phyloP scores from a whole-genome alignment of 2,888 invertebrate genomes.

The Latheticus oryzae region DNA sequence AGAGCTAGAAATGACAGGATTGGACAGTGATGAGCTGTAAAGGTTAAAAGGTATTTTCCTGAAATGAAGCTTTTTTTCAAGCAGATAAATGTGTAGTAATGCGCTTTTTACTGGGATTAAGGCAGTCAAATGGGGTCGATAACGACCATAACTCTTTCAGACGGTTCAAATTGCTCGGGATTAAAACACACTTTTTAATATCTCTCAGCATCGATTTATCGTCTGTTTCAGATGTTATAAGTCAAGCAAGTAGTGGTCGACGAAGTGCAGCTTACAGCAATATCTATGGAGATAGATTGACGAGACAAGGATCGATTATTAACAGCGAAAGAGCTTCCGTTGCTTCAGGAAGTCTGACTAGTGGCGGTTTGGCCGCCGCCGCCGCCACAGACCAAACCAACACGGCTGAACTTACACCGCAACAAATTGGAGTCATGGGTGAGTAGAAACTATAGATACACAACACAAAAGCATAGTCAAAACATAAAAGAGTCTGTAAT shows the following conservation, averaged over 20 bases:
- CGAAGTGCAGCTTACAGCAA: slow-evolving; percentile 69
- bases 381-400: slow-evolving; percentile 53
- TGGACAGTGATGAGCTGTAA: slow-evolving; percentile 3
- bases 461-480: too few relatives aligned
- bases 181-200: slow-evolving; percentile 30
- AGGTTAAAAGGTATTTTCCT: too few relatives aligned
- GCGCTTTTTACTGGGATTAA: too few relatives aligned
- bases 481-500: too few relatives aligned
- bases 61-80: too few relatives aligned
- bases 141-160: slow-evolving; percentile 24
- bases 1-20: neutral
- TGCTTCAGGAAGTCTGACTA: slow-evolving; percentile 75
- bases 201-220: too few relatives aligned
- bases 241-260: slow-evolving; percentile 74
- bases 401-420: slow-evolving; percentile 80
- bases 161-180: slow-evolving; percentile 24
- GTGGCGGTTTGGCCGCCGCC: slow-evolving; percentile 61
- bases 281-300: slow-evolving; percentile 58
- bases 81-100: too few relatives aligned
- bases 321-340: slow-evolving; percentile 76
- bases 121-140: too few relatives aligned
- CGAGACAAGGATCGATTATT: slow-evolving; percentile 66
- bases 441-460: too few relatives aligned
- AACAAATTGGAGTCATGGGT: slow-evolving; percentile 92
- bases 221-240: slow-evolving; percentile 69